Base-by-base conservation (phyloP, 2,888 invertebrate species). In the Mimumesa dahlbomi region DNA sequence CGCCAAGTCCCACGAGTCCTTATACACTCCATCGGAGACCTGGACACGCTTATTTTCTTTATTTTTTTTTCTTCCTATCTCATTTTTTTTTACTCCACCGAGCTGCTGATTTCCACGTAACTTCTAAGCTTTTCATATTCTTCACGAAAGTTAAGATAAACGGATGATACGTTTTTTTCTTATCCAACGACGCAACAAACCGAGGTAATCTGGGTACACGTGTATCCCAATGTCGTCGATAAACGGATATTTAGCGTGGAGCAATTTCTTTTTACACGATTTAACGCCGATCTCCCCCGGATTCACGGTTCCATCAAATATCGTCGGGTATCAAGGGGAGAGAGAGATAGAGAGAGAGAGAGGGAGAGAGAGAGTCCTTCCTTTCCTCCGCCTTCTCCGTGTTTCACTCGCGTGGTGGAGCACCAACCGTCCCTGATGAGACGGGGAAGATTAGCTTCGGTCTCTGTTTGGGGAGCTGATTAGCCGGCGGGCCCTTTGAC, bases 401-500 rank as follows among this genome's bases (percentile, higher is more conserved):
- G 66, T 52, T 67, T 21, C 45, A 29, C 36, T 18, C 36, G 21
- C 43, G 38, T 31, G 19, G 36, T 29, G 29, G 22, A 22, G 38
- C 31, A 42, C n/a, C 18, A 19, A 53, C 49, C 43, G 49, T 64
- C 56, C 42, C 70, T 63, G 80, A 83, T 75, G 76, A 77, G 72
- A 68, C 77, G 67, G 66, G 70, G 71, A 77, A 81, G 81, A 81
- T 83, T 77, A 81, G 72, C 70, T 58, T 66, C 71, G 67, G 53
- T 64, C 73, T 64, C 52, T 81, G 76, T 76, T 81, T 77, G 76
- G 75, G 73, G 66, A 79, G 80, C 75, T 82, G 78, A 82, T 83
- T 83, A 83, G 71, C 75, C 63, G 72, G 48, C 67, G 68, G n/a
- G 66, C 45, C 69, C 73, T 81, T 81, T 78, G 78, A 76, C 66